Evolutionary conservation across 2,888 invertebrate genomes (phyloP), one percentile per base, ranked within the genome.

Genomic region (Dicyrtoma fusca): DNA sequence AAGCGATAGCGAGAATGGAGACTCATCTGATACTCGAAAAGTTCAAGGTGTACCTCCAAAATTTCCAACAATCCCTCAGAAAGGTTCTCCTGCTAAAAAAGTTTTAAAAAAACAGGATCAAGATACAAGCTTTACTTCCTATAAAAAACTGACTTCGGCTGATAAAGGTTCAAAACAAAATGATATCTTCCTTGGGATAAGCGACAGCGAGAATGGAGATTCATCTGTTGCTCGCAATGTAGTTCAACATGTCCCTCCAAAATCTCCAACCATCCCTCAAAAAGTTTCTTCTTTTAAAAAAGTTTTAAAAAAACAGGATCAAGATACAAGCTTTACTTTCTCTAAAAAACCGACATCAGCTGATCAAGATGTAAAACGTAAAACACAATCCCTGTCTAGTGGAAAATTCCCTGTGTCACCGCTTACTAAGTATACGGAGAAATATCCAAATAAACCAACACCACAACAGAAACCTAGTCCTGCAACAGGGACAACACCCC

Each of bases 171-270:
- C 49, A 13, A 49, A 49, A 4, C n/a, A 13, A 49, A 13, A 45
- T 10, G 45, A 49, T 49, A 49, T 19, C 49, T 17, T 13, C 63
- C 55, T 70, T 13, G 70, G 70, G 11, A 21, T 70, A 3, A 70
- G 63, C 53, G 55, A 63, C 11, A 26, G n/a, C 17, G 66, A 55
- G 53, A 21, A 17, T 19, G 64, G 23, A 49, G 66, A 42, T 21
- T 23, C 45, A n/a, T 11, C 23, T 6, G 25, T 49, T 6, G n/a
- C 21, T 25, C 8, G 8, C 45, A 11, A 6, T 13, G n/a, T n/a
- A 17, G 49, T 49, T 49, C 49, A 49, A n/a, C n/a, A n/a, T n/a
- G n/a, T n/a, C n/a, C n/a, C n/a, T n/a, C n/a, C n/a, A n/a, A n/a
- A n/a, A n/a, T n/a, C n/a, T n/a, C n/a, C n/a, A n/a, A n/a, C n/a